Base-by-base conservation (phyloP, 1,140 invertebrate genomes). In the Danaus plexippus region DNA sequence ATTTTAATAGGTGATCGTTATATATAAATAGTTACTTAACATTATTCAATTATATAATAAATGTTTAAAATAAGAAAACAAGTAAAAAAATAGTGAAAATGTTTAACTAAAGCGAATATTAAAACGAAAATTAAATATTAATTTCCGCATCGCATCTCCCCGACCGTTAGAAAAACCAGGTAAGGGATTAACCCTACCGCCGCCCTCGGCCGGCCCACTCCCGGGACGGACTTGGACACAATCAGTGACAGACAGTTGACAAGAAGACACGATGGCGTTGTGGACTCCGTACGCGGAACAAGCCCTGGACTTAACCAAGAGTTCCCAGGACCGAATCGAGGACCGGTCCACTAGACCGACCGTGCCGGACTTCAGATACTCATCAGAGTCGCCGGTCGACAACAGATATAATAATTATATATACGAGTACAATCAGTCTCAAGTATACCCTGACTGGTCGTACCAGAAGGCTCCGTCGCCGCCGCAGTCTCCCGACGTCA, bases 281-380 rank as follows among this genome's bases (percentile, higher is more conserved):
- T 79, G 74, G 76, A 77, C 76, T 9, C 74, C 76, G 1, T 77
- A 79, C 52, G 68, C 71, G 18, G 74, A 79, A 12, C 54, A 73
- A 50, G 62, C 61, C 3, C 15, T 79, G 54, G 76, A 77, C 52
- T 67, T 79, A 11, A 70, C 61, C 0, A 73, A 70, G 55, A 57
- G 53, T 42, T 70, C 61, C 46, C 47, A n/a, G 13, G 61, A 68
- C 48, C 46, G 32, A 32, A 10, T 40, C 2, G 57, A 53, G 18
- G 45, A 57, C 48, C 15, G 40, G 43, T 50, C 45, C 49, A 50
- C 57, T 9, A 47, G 45, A 50, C 53, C 54, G 12, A 54, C n/a
- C 11, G 51, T 53, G 7, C 65, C 62, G 9, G 55, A 67, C 22
- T 57, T 59, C 12, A 56, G 54, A 50, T 65, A 66, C 45, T 42